phyloP scores from a whole-genome alignment of 2,888 invertebrate genomes.

The Cistogaster globosa region DNA sequence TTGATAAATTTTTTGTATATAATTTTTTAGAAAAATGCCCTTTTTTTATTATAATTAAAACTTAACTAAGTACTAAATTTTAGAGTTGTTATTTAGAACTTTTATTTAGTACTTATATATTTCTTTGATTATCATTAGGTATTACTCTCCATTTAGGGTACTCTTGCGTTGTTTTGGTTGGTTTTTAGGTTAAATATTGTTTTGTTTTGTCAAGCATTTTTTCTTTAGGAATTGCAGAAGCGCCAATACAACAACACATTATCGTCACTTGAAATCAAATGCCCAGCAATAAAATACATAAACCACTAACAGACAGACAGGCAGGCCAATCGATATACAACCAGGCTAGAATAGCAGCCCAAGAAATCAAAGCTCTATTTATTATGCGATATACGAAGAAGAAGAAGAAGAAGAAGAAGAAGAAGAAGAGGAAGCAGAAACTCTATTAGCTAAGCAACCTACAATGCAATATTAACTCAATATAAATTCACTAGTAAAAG shows the following conservation, averaged over 20 bases:
- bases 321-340: not conserved
- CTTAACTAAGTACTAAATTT: no score
- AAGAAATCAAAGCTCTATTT: conserved; percentile 66
- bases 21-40: no score
- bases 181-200: not conserved
- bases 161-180: conserved; percentile 1
- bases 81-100: no score
- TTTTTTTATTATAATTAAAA: no score
- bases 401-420: not conserved
- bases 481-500: conserved; percentile 46
- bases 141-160: not conserved
- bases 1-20: no score
- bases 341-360: conserved; percentile 12
- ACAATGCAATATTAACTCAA: conserved; percentile 47
- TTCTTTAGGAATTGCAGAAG: conserved; percentile 62
- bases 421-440: not conserved
- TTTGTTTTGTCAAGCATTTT: not conserved
- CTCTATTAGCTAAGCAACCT: conserved; percentile 4
- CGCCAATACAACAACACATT: conserved; percentile 77
- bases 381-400: conserved; percentile 40
- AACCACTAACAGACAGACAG: conserved; percentile 38
- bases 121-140: no score
- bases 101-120: no score
- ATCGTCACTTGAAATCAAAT: conserved; percentile 77
- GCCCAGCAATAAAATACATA: conserved; percentile 64